Evolutionary conservation across 2,113 vertebrate genomes (phyloP), one percentile per base, ranked within the genome.

Genomic region (Varanus salvator): DNA sequence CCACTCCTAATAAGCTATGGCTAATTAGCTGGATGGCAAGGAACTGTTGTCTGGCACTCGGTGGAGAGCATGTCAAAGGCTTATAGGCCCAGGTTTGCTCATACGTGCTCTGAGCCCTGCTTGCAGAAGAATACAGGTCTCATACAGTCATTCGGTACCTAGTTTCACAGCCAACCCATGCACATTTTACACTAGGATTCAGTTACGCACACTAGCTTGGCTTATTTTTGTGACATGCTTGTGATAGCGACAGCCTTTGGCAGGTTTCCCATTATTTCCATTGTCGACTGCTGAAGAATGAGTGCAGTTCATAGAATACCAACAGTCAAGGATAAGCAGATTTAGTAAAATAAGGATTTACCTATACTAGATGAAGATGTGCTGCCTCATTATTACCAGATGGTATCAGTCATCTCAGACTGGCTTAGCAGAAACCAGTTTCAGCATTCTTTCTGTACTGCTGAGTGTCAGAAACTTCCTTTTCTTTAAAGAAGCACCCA

Each of bases 391-490:
- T n/a, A 69, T 71, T 80, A 80, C 19, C 64, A 71, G 64, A 54
- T 69, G 27, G 3, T 71, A n/a, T 68, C 50, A 27, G n/a, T 75
- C 23, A 48, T 82, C 38, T 27, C 25, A 48, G 50, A 68, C 87
- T 82, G 87, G 54, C 25, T 50, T 82, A 83, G 27, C 57, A 75
- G 34, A 83, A 89, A 89, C n/a, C n/a, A 44, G 78, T 68, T 81
- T 71, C n/a, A 74, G 68, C 27, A 80, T 78, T 83, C 80, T 74
- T 8, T 60, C 78, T 48, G 15, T 48, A 48, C 31, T 15, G 54
- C 9, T 88, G 50, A 60, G 12, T 69, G 31, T 19, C 80, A 72
- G 80, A 82, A 88, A 57, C 9, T 21, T 74, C 52, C 3, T 74
- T 60, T 23, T 27, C 7, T 81, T 81, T 57, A 29, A 72, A 80